A percentile compares a stretch with the other conserved stretches of the same genome.
phyloP scores from a whole-genome alignment of 2,888 invertebrate species.

The Amiota mariae region DNA sequence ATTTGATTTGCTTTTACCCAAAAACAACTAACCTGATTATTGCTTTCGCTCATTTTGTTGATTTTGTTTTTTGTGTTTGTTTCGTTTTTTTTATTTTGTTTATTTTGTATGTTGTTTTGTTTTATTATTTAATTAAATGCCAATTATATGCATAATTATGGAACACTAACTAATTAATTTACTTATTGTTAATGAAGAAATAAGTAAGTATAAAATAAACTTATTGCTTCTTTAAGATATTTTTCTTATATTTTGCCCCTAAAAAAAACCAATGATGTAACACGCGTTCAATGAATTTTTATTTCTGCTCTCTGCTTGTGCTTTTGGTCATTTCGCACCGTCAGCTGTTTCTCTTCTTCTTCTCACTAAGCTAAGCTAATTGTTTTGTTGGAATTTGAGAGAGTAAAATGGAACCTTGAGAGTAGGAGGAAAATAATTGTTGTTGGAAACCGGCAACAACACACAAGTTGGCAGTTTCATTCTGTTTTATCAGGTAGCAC shows the following conservation, averaged over 20 bases:
- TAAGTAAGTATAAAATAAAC: too few relatives aligned
- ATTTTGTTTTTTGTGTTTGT: constrained; percentile 28
- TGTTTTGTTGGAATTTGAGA: too few relatives aligned
- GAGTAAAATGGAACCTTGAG: too few relatives aligned
- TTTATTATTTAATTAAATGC: constrained; percentile 33
- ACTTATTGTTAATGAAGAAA: too few relatives aligned
- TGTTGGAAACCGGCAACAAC: too few relatives aligned
- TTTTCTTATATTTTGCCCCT: constrained; percentile 40
- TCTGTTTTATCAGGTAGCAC: too few relatives aligned
- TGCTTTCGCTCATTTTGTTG: constrained; percentile 58
- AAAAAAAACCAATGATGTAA: constrained; percentile 54
- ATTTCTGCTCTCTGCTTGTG: neutral
- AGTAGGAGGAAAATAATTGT: too few relatives aligned
- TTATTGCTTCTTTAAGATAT: neutral
- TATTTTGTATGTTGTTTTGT: constrained; percentile 38
- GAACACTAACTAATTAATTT: constrained; percentile 7
- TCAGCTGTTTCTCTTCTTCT: constrained; percentile 10
- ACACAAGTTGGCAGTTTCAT: too few relatives aligned
- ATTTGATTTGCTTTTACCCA: constrained; percentile 6
- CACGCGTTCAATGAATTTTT: constrained; percentile 30
- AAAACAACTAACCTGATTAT: constrained; percentile 59
- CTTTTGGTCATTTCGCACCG: too few relatives aligned
- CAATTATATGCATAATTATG: neutral
- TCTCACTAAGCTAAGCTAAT: too few relatives aligned
- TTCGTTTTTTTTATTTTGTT: constrained; percentile 24